Percentiles rank a stretch among this genome's conserved stretches.
These are phyloP conservation scores for Onychostoma macrolepis DNA, from an alignment of 2,113 vertebrate species.

Conservation along the genomic window DNA sequence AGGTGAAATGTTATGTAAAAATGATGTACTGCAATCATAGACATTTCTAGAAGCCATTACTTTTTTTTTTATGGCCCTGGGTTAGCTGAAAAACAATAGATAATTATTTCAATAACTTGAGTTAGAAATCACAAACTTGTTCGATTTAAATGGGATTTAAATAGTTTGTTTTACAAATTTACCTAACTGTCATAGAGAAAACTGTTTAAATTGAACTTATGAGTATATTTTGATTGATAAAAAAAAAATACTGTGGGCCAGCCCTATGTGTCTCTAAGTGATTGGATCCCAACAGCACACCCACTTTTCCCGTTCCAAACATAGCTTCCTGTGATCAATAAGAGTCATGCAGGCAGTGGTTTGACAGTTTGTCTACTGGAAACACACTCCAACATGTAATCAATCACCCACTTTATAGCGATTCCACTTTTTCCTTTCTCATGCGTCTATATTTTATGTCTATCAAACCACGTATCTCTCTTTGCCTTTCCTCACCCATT, in stretches of 20 bases:
- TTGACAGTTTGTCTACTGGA: constrained; percentile 67
- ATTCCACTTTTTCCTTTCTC: not conserved
- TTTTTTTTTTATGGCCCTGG: not conserved
- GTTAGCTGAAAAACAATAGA: not conserved
- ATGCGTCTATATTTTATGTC: not conserved
- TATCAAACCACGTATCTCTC: not conserved
- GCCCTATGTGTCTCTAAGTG: not conserved
- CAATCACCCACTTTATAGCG: constrained; percentile 61
- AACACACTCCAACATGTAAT: constrained; percentile 63
- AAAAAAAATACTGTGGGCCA: not conserved
- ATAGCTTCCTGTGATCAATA: constrained; percentile 59
- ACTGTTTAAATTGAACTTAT: not conserved
- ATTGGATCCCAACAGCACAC: not conserved
- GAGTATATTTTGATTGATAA: not conserved
- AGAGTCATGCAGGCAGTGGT: constrained; percentile 40
- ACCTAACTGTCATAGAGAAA: not conserved
- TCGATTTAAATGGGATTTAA: not conserved
- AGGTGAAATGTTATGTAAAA: not conserved
- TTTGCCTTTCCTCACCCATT: not conserved
- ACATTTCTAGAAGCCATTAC: not conserved
- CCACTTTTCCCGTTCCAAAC: constrained; percentile 39
- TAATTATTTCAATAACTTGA: not conserved
- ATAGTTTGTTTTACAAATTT: not conserved
- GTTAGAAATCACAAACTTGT: not conserved
- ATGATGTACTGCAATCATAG: not conserved